Conservation (phyloP, 2,888 invertebrate species). For the Malthinus seriepunctatus region DNA sequence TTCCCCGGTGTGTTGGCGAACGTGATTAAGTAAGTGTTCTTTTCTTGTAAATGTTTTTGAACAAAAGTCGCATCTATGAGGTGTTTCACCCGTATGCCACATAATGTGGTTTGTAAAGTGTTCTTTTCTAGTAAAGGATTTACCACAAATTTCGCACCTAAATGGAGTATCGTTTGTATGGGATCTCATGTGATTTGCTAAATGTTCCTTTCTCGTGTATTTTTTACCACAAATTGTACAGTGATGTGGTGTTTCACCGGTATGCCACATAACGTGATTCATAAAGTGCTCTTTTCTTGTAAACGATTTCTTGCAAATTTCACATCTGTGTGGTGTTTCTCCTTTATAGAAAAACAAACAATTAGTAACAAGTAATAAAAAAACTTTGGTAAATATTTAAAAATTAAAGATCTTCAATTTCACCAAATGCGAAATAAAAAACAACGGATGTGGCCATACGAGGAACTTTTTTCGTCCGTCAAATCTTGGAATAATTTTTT, state of each 20-base stretch:
- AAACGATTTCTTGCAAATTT: conserved; percentile 79
- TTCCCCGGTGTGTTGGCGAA: conserved; percentile 79
- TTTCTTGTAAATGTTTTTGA: conserved; percentile 79
- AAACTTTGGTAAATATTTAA: neutral
- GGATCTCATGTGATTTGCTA: conserved; percentile 85
- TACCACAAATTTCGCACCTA: conserved; percentile 85
- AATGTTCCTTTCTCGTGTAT: conserved; percentile 86
- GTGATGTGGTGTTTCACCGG: conserved; percentile 85
- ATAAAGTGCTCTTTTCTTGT: conserved; percentile 77
- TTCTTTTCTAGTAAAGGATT: conserved; percentile 86
- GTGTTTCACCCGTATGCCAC: conserved; percentile 84
- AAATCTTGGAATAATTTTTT: too few species aligned
- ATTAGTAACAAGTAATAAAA: neutral
- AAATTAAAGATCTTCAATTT: too few species aligned
- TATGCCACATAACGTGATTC: conserved; percentile 83
- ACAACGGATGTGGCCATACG: too few species aligned
- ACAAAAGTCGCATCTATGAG: conserved; percentile 78
- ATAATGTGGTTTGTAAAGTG: conserved; percentile 89
- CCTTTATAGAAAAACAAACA: conserved; percentile 9
- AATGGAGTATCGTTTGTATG: conserved; percentile 84
- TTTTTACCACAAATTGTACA: conserved; percentile 87
- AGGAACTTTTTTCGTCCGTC: too few species aligned
- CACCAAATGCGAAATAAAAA: too few species aligned
- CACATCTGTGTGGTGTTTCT: conserved; percentile 76
- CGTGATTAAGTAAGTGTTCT: conserved; percentile 77